These are phyloP conservation scores for Nyctereutes procyonoides DNA, from an alignment of 2,113 vertebrate species.

Conservation along the genomic window DNA sequence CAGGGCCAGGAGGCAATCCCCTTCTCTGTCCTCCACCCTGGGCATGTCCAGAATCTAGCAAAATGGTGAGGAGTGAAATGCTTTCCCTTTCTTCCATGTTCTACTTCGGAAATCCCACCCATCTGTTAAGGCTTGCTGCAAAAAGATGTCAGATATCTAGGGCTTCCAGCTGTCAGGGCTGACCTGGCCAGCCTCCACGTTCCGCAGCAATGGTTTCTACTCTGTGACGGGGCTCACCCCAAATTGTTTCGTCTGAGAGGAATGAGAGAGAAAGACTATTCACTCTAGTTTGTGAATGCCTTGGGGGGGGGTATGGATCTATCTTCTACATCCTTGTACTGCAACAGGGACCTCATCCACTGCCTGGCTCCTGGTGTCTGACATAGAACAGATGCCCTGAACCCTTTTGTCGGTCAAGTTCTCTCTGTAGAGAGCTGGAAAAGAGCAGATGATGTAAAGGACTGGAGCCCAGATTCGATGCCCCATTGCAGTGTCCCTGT, in stretches of 20 bases:
- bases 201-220: background rate
- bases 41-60: background rate
- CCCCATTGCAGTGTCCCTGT: background rate
- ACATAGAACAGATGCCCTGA: background rate
- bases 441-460: background rate
- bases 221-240: background rate
- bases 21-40: background rate
- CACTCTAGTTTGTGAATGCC: background rate
- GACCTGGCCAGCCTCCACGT: background rate
- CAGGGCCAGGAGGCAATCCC: background rate
- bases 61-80: background rate
- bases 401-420: background rate
- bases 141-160: background rate
- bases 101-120: background rate
- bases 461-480: background rate
- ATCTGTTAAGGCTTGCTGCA: background rate
- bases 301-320: background rate
- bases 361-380: background rate
- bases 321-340: background rate
- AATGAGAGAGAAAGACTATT: background rate
- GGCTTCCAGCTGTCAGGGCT: background rate
- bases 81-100: background rate
- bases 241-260: background rate
- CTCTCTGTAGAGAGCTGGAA: background rate
- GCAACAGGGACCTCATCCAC: too few relatives aligned